Percentiles rank a stretch among this genome's conserved stretches.
These are phyloP conservation scores for Tympanuchus pallidicinctus DNA, from an alignment of 2,113 vertebrate genomes.

Conservation along the genomic window DNA sequence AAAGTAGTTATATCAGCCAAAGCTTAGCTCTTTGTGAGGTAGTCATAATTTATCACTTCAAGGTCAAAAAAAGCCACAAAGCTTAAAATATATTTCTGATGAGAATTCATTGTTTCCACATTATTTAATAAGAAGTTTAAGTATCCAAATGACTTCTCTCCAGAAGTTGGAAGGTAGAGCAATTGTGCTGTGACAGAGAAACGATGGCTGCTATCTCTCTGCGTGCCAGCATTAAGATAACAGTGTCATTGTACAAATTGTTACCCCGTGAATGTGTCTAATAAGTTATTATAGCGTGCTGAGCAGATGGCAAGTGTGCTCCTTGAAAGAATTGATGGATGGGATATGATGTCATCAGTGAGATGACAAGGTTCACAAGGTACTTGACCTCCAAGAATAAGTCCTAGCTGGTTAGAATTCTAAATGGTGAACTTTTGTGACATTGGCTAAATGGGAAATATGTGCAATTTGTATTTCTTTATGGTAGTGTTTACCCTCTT, in stretches of 20 bases:
- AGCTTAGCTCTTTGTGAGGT: not conserved
- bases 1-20: not conserved
- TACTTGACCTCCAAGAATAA: constrained; percentile 86
- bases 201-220: constrained; percentile 69
- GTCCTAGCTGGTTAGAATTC: constrained; percentile 88
- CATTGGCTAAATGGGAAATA: constrained; percentile 90
- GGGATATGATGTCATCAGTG: constrained; percentile 96
- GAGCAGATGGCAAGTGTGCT: constrained; percentile 93
- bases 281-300: constrained; percentile 85
- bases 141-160: constrained; percentile 38
- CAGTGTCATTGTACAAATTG: constrained; percentile 81
- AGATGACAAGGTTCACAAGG: constrained; percentile 90
- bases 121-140: constrained; percentile 37
- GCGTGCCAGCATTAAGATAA: constrained; percentile 83
- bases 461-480: constrained; percentile 91
- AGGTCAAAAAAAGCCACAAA: not conserved
- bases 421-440: constrained; percentile 90
- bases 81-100: not conserved
- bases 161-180: constrained; percentile 50
- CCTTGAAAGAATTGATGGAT: constrained; percentile 89
- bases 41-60: not conserved
- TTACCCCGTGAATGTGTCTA: constrained; percentile 85
- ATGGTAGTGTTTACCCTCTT: constrained; percentile 88
- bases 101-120: not conserved
- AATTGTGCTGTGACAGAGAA: constrained; percentile 62